Evolutionary conservation across 2,797 vertebrate genomes (phyloP), one percentile per base, ranked within the genome.

Genomic region (Helicolenus hilgendorfi): DNA sequence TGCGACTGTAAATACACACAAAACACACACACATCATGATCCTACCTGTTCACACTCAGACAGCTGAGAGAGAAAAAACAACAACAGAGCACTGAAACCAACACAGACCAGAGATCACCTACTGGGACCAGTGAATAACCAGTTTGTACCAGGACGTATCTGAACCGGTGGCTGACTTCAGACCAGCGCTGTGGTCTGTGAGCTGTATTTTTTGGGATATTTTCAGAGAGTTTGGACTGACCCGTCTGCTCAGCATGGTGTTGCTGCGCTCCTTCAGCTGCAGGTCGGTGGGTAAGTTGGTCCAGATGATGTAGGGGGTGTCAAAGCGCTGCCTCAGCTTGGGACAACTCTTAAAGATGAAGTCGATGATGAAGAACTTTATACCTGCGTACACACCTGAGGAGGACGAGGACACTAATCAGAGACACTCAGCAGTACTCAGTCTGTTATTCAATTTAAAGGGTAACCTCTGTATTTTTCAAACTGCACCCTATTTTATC

Each of bases 291-390:
- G 98, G 98, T 33, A 99, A 94, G 65, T 83, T 98, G 86, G 94
- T 98, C 99, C 99, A 99, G 91, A 99, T 95, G 89, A 99, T 98
- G 92, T 98, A 98, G 2, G 98, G 98, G 0, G 98, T 99, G 93
- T 99, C 99, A 20, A 98, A 99, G 85, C 99, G 98, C 91, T 97
- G 98, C 65, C 98, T 96, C 73, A 99, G 97, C 84, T 98, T 98
- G 1, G 98, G 98, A 85, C 98, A 99, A 60, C 98, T 98, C 94
- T 98, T 99, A 86, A 99, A 99, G 96, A 99, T 96, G 86, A 99
- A 99, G 94, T 99, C 98, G 13, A 99, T 98, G 84, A 99, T 97
- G 95, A 99, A 99, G 95, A 99, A 99, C 94, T 99, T 99, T 86
- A 99, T 96, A n/a, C 99, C 99, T 0, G 98, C 98, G 11, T 99